Percentiles rank a stretch among this genome's conserved stretches.
Evolutionary conservation across 2,797 vertebrate species (phyloP).

Genomic region (Lepilemur septentrionalis): DNA sequence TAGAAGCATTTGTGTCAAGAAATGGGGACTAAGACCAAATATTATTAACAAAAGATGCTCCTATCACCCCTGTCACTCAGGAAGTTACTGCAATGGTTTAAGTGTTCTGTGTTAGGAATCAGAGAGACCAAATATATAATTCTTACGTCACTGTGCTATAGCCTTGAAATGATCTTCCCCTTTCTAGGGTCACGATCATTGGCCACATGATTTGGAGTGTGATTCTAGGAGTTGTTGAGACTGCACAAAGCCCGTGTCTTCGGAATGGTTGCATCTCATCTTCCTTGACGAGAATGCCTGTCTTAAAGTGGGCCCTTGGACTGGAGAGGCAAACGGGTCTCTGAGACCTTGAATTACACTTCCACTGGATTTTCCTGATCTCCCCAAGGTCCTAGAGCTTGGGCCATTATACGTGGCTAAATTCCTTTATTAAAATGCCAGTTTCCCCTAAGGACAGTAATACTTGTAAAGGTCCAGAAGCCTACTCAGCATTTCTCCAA

Average conservation of each 20-base stretch:
- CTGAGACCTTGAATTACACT: background rate
- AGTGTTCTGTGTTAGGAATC: background rate
- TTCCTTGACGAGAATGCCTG: background rate
- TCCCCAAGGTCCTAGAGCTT: background rate
- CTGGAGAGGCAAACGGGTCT: background rate
- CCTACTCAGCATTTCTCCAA: background rate
- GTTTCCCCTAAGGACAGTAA: background rate
- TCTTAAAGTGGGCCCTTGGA: background rate
- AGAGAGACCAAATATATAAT: background rate
- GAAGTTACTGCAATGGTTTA: background rate
- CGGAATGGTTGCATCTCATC: background rate
- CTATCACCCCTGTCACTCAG: background rate
- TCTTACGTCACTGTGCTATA: background rate
- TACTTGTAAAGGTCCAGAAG: background rate
- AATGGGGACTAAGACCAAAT: background rate
- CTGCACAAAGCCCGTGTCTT: background rate
- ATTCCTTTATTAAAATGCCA: background rate
- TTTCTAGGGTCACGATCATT: background rate
- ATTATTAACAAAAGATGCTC: background rate
- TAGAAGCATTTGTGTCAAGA: background rate
- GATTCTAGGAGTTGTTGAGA: background rate
- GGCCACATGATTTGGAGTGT: background rate
- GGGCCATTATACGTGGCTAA: background rate
- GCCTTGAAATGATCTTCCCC: background rate
- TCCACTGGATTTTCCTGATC: background rate